Conservation (phyloP, 1,140 invertebrate species). For the Aplysia californica region DNA sequence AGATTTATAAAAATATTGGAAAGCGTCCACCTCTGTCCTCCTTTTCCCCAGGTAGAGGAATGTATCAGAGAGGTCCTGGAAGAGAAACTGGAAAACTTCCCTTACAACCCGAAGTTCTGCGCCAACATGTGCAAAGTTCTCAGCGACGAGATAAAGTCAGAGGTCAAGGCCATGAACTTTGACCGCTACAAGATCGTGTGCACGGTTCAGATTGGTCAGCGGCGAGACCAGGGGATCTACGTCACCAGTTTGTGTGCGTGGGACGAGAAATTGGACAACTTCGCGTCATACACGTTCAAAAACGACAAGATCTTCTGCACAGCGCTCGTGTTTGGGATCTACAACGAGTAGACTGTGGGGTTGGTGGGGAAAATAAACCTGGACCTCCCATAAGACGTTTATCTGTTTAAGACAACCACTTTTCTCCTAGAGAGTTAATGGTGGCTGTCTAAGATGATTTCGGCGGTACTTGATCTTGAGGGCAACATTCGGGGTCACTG, state of each 20-base stretch:
- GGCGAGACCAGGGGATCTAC: constrained; percentile 46
- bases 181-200: constrained; percentile 60
- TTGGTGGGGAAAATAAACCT: too few relatives aligned
- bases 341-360: constrained; percentile 48
- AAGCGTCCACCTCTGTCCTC: too few relatives aligned
- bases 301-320: constrained; percentile 52
- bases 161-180: constrained; percentile 54
- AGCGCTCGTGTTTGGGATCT: constrained; percentile 57
- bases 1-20: too few relatives aligned
- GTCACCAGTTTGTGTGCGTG: constrained; percentile 55
- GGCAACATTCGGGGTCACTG: too few relatives aligned
- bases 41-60: constrained; percentile 27
- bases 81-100: constrained; percentile 37
- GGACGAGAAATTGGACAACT: constrained; percentile 58
- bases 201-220: constrained; percentile 54
- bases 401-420: too few relatives aligned
- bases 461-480: too few relatives aligned
- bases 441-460: too few relatives aligned
- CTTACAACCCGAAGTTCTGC: constrained; percentile 46
- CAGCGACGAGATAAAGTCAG: constrained; percentile 52
- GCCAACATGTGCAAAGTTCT: constrained; percentile 47
- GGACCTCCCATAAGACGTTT: too few relatives aligned
- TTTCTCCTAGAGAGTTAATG: too few relatives aligned
- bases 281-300: constrained; percentile 50
- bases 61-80: constrained; percentile 40